phyloP scores from a whole-genome alignment of 2,888 invertebrate genomes.

The Pachydiplax longipennis region DNA sequence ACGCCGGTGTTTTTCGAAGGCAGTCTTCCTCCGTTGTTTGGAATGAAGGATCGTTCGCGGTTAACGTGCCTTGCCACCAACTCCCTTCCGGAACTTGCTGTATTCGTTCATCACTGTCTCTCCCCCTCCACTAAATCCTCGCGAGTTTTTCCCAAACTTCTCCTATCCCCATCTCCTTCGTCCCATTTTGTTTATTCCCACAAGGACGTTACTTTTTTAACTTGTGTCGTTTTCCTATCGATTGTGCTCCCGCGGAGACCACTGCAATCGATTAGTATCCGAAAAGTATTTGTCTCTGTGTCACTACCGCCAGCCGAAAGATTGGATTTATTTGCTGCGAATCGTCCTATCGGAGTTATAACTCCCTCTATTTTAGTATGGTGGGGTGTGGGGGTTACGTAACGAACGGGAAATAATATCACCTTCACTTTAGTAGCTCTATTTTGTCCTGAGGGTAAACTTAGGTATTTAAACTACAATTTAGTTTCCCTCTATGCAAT shows the following conservation, averaged over 20 bases:
- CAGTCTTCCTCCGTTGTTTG: neutral
- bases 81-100: slow-evolving; percentile 3
- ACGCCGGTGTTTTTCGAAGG: neutral
- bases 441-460: too few relatives aligned
- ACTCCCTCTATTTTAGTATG: too few relatives aligned
- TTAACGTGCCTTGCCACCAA: neutral
- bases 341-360: too few relatives aligned
- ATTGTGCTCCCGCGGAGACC: neutral
- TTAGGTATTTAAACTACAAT: too few relatives aligned
- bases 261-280: neutral
- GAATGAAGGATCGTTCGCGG: neutral
- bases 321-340: too few relatives aligned
- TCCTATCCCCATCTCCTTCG: neutral
- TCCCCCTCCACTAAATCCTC: neutral
- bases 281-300: neutral
- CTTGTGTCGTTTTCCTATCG: neutral
- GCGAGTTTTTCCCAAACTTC: neutral
- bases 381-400: too few relatives aligned
- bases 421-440: too few relatives aligned
- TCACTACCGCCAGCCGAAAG: neutral
- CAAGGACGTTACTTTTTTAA: neutral
- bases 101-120: slow-evolving; percentile 37
- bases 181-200: neutral
- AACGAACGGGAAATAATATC: too few relatives aligned
- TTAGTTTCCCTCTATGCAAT: too few relatives aligned